phyloP scores from a whole-genome alignment of 1,140 invertebrate genomes.

The Drosophila sulfurigaster region DNA sequence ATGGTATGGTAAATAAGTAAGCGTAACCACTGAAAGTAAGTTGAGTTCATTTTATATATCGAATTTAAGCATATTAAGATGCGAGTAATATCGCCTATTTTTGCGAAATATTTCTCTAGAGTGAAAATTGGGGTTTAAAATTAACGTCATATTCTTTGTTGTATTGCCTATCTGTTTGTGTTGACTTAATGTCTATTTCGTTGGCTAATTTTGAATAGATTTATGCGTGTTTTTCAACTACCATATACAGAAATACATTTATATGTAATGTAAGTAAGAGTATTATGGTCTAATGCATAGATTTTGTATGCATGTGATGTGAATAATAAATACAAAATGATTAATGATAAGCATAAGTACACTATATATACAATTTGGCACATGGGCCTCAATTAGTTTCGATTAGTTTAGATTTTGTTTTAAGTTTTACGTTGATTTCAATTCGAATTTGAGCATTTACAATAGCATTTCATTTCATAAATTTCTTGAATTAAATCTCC shows the following conservation, averaged over 20 bases:
- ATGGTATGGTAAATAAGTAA: slow-evolving; percentile 31
- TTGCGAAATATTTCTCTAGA: not conserved
- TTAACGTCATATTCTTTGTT: slow-evolving; percentile 17
- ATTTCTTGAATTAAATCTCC: no score
- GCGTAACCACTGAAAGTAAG: slow-evolving; percentile 11
- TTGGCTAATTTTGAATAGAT: slow-evolving; percentile 82
- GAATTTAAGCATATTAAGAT: slow-evolving; percentile 6
- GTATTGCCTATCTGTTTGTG: slow-evolving; percentile 44
- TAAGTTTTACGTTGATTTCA: slow-evolving; percentile 48
- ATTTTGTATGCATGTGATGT: slow-evolving; percentile 7
- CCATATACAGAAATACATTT: slow-evolving; percentile 47
- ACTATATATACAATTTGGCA: slow-evolving; percentile 59
- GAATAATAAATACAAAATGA: slow-evolving; percentile 57
- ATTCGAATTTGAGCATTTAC: slow-evolving; percentile 72
- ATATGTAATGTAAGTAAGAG: not conserved
- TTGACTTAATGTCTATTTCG: slow-evolving; percentile 61
- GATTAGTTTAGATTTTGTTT: slow-evolving; percentile 10
- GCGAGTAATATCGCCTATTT: not conserved
- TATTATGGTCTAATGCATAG: slow-evolving; percentile 35
- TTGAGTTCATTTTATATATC: not conserved
- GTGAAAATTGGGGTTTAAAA: not conserved
- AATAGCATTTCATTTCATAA: slow-evolving; percentile 49
- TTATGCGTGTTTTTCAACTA: slow-evolving; percentile 84
- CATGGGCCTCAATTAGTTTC: slow-evolving; percentile 41
- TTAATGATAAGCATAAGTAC: slow-evolving; percentile 35